Evolutionary conservation across 2,888 invertebrate genomes (phyloP), one percentile per base, ranked within the genome.

Genomic region (Apodemia zela): DNA sequence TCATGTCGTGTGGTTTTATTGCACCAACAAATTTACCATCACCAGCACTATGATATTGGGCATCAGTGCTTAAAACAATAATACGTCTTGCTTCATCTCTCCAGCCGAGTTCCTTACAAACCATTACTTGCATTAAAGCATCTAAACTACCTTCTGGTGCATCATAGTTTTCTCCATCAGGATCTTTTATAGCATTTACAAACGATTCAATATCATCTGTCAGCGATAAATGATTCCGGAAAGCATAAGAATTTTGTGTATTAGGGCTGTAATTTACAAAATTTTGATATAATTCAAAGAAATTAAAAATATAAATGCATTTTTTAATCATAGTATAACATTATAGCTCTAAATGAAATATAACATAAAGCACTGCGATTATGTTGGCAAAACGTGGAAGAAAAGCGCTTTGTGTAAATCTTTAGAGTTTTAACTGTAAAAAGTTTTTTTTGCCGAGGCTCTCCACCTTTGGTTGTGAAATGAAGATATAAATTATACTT

Each of bases 41-140:
- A 2, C 97, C 96, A 60, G 96, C 96, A 75, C 93, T 90, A 77
- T 98, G 97, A 75, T 96, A 97, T 11, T 93, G 93, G 8, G 95
- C 95, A 80, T 97, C 97, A 0, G 96, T 96, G 8, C 95, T 95
- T 72, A 96, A 93, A 1, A 97, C 93, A 63, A 97, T 86, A 71
- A 97, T 93, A 73, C 94, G 94, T 66, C 96, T 89, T 0, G 96
- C 95, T 35, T 93, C 89, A 0, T 89, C 76, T 68, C 97, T 88
- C 98, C 98, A 98, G 1, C 94, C 95, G 68, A 97, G 94, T 71
- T 94, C 85, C 0, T 92, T 83, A 73, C 95, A 95, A 11, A 94
- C 95, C 75, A 97, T 95, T 0, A 94, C 95, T 85, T 97, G 98
- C 95, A 98, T 96, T 59, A 98, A 85, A 13, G 96, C 98, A 80